Percentiles rank a stretch among this genome's conserved stretches.
phyloP scores from a whole-genome alignment of 23 tunicate genomes.

The Styela plicata region DNA sequence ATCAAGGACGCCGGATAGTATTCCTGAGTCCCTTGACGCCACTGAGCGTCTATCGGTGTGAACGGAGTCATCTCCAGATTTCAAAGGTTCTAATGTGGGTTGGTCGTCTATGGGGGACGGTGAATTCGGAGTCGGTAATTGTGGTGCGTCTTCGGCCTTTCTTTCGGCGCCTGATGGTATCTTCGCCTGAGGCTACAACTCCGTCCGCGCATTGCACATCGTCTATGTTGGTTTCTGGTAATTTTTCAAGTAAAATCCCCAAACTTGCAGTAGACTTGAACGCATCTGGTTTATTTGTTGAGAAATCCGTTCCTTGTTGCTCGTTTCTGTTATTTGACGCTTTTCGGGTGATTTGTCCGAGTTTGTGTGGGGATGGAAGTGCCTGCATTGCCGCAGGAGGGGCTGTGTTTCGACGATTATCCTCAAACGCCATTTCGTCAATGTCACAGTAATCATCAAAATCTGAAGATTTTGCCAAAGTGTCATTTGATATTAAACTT shows the following conservation, averaged over 20 bases:
- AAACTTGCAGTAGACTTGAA: conserved; percentile 8
- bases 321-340: not conserved
- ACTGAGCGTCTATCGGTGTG: conserved; percentile 28
- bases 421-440: not conserved
- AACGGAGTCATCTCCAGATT: conserved; percentile 1
- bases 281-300: not conserved
- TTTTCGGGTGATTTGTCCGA: not conserved
- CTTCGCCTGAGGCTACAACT: conserved; percentile 50
- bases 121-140: conserved; percentile 12
- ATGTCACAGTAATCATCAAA: conserved; percentile 27
- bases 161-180: conserved; percentile 61
- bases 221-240: conserved; percentile 31
- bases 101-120: conserved; percentile 4
- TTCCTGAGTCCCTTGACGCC: conserved; percentile 88
- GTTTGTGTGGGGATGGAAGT: conserved; percentile 16
- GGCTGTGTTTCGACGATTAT: conserved; percentile 26
- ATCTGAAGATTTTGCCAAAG: conserved; percentile 7
- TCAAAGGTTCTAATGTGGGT: conserved; percentile 9
- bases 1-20: conserved; percentile 68
- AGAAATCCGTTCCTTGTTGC: not conserved
- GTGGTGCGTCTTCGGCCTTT: conserved; percentile 47
- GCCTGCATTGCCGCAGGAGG: conserved; percentile 20
- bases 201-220: conserved; percentile 18
- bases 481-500: conserved; percentile 1
- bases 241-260: conserved; percentile 11